phyloP scores from a whole-genome alignment of 2,888 invertebrate species.

The Drosophila antonietae region DNA sequence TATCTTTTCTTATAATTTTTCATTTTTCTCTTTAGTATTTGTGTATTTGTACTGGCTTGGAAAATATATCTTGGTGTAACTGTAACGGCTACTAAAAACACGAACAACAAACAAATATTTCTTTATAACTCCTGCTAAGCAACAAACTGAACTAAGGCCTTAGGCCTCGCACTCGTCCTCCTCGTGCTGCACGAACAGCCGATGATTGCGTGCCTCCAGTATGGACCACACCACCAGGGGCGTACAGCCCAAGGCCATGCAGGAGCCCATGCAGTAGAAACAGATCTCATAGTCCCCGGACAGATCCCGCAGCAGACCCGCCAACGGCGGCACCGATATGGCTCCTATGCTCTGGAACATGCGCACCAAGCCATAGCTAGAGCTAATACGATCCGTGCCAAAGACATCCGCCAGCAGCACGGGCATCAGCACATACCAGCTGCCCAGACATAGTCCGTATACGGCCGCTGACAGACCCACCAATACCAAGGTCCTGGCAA shows the following conservation, averaged over 20 bases:
- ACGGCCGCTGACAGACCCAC: constrained; percentile 88
- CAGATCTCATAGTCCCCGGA: constrained; percentile 90
- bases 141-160: constrained; percentile 42
- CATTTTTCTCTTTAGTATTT: neutral
- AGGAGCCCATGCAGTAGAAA: constrained; percentile 91
- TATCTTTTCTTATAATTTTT: neutral
- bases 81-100: constrained; percentile 71
- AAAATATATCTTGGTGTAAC: constrained; percentile 47
- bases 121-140: constrained; percentile 36
- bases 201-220: constrained; percentile 80
- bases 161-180: constrained; percentile 83
- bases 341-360: constrained; percentile 92
- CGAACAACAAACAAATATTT: constrained; percentile 58
- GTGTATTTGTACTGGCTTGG: constrained; percentile 39
- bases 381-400: constrained; percentile 90
- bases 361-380: constrained; percentile 90
- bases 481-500: constrained; percentile 88
- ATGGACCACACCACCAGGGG: constrained; percentile 86
- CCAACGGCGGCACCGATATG: constrained; percentile 90
- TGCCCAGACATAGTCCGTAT: constrained; percentile 90
- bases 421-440: constrained; percentile 91
- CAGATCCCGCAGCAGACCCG: constrained; percentile 88
- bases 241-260: constrained; percentile 89
- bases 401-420: constrained; percentile 90
- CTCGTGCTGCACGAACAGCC: constrained; percentile 76